Conservation (phyloP, 2,888 invertebrate species). For the Orchesellides sinensis region DNA sequence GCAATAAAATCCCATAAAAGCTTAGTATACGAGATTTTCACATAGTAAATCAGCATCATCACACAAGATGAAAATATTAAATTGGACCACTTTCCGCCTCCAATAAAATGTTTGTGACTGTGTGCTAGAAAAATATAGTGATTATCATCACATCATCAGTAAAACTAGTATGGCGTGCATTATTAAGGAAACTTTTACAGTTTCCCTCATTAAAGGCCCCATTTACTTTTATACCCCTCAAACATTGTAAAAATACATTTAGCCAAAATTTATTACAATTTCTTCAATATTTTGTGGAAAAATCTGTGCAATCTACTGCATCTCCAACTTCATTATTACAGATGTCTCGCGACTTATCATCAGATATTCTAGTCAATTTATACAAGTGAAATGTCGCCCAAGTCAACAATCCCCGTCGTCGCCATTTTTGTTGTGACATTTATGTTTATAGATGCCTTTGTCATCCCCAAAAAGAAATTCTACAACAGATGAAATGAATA, state of each 20-base stretch:
- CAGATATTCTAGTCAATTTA: not conserved
- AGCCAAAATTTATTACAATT: not conserved
- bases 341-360: not conserved
- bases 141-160: not conserved
- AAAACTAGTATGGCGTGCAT: not conserved
- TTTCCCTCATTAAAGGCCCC: conserved; percentile 23
- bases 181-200: not conserved
- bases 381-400: not conserved
- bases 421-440: conserved; percentile 29
- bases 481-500: not conserved
- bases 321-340: not conserved
- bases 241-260: not conserved
- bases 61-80: conserved; percentile 39
- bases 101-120: conserved; percentile 6
- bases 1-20: too few species aligned
- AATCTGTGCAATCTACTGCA: not conserved
- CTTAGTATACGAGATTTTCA: too few species aligned
- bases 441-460: conserved; percentile 43
- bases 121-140: not conserved
- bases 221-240: conserved; percentile 31
- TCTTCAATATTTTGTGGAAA: not conserved
- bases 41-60: not conserved
- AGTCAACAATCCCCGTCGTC: not conserved
- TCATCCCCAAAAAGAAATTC: conserved; percentile 18
- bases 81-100: conserved; percentile 57